These are phyloP conservation scores for Brachypalpus laphriformis DNA, from an alignment of 2,888 invertebrate species.

Conservation along the genomic window DNA sequence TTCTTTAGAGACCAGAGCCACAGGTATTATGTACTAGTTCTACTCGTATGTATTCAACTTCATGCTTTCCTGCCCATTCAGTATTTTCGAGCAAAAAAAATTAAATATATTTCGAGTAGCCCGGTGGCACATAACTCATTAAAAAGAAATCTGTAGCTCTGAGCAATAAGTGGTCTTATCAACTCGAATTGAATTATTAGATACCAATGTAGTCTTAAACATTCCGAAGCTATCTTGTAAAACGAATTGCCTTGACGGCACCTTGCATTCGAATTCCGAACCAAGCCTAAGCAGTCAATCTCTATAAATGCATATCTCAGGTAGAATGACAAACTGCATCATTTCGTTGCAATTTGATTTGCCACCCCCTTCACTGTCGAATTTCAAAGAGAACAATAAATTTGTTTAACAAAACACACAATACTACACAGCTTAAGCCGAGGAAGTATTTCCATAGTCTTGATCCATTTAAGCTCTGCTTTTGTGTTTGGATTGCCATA, in stretches of 20 bases:
- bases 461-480: background rate
- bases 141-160: too few relatives aligned
- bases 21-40: too few relatives aligned
- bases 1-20: too few relatives aligned
- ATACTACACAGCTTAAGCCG: too few relatives aligned
- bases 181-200: too few relatives aligned
- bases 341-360: background rate
- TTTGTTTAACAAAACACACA: background rate
- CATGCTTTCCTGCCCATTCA: too few relatives aligned
- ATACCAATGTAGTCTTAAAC: background rate
- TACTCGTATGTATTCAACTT: too few relatives aligned
- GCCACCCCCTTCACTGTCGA: background rate
- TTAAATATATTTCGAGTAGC: too few relatives aligned
- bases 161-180: too few relatives aligned
- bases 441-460: constrained; percentile 13
- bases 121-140: too few relatives aligned
- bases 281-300: background rate
- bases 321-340: background rate
- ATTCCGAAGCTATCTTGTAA: background rate
- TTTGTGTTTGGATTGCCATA: background rate
- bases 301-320: background rate
- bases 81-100: too few relatives aligned
- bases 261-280: constrained; percentile 6
- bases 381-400: constrained; percentile 2
- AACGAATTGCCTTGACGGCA: background rate